Evolutionary conservation across 2,888 invertebrate genomes (phyloP).

Genomic region (Platycheirus rosarum): DNA sequence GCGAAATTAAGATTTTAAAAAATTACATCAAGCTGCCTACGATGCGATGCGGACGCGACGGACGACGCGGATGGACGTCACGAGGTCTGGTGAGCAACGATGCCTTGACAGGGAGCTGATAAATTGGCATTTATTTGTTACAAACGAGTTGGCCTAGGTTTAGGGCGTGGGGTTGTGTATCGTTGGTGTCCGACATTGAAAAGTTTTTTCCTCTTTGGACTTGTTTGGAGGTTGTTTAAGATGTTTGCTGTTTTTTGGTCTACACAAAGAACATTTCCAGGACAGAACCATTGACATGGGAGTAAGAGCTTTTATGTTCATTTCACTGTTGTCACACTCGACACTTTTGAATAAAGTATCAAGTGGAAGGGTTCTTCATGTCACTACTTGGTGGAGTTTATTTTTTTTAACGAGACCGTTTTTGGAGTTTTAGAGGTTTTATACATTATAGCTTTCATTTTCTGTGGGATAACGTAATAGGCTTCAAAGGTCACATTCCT

Average conservation of each 20-base stretch:
- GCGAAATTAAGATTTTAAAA: constrained; percentile 9
- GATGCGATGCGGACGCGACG: constrained; percentile 2
- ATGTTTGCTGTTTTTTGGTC: constrained; percentile 19
- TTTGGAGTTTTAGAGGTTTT: too few relatives aligned
- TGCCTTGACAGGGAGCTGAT: constrained; percentile 34
- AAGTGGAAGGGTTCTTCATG: constrained; percentile 10
- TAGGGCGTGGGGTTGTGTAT: constrained; percentile 17
- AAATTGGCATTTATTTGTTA: constrained; percentile 42
- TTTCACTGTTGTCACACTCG: constrained; percentile 34
- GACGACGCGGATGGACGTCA: constrained; percentile 18
- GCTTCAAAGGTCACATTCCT: too few relatives aligned
- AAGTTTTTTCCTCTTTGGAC: constrained; percentile 13
- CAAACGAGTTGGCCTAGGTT: constrained; percentile 32
- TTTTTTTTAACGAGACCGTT: too few relatives aligned
- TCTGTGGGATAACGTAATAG: too few relatives aligned
- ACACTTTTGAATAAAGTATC: constrained; percentile 37
- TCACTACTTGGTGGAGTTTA: too few relatives aligned
- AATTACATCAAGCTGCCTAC: constrained; percentile 9
- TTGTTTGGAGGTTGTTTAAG: constrained; percentile 31
- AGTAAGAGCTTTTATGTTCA: constrained; percentile 28
- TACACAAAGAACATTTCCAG: constrained; percentile 10
- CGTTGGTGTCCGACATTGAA: constrained; percentile 28
- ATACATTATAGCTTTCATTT: too few relatives aligned
- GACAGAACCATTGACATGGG: constrained; percentile 31
- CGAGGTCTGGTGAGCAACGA: constrained; percentile 22